A percentile compares a stretch with the other conserved stretches of the same genome.
phyloP scores from a whole-genome alignment of 2,888 invertebrate genomes.

The Bursaphelenchus okinawaensis region DNA sequence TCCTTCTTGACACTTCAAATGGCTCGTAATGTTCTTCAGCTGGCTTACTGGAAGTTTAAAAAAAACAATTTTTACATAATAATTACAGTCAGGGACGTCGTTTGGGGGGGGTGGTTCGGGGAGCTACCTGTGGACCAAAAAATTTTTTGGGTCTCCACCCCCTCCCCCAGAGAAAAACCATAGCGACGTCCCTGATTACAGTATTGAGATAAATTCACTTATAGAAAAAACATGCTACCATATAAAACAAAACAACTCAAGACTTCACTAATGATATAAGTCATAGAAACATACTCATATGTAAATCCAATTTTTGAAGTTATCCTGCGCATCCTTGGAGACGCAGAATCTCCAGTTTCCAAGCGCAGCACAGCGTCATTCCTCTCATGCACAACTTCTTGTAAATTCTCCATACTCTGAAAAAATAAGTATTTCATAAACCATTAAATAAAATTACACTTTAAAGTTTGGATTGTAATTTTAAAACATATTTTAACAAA shows the following conservation, averaged over 20 bases:
- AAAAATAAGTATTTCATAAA: slow-evolving; percentile 12
- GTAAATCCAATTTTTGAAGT: slow-evolving; percentile 55
- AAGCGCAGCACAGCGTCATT: slow-evolving; percentile 81
- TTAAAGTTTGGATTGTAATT: not conserved
- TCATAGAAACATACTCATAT: slow-evolving; percentile 32
- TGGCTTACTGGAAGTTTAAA: slow-evolving; percentile 37
- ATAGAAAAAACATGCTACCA: too few species aligned
- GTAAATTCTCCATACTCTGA: slow-evolving; percentile 82
- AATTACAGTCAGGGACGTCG: too few species aligned
- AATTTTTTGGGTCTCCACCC: too few species aligned
- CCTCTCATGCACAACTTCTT: slow-evolving; percentile 81
- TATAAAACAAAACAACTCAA: too few species aligned
- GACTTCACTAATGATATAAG: not conserved
- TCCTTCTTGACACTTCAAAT: slow-evolving; percentile 29
- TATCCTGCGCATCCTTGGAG: slow-evolving; percentile 41
- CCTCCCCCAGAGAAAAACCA: too few species aligned
- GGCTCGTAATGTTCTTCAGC: slow-evolving; percentile 45
- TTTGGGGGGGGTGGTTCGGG: too few species aligned
- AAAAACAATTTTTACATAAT: too few species aligned
- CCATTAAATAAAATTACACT: not conserved
- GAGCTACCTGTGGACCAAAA: too few species aligned
- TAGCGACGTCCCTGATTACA: too few species aligned
- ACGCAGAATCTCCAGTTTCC: slow-evolving; percentile 75
- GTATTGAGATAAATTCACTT: too few species aligned
- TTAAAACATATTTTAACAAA: not conserved